Conservation (phyloP, 2,888 invertebrate species). For the Parthenolecanium corni region DNA sequence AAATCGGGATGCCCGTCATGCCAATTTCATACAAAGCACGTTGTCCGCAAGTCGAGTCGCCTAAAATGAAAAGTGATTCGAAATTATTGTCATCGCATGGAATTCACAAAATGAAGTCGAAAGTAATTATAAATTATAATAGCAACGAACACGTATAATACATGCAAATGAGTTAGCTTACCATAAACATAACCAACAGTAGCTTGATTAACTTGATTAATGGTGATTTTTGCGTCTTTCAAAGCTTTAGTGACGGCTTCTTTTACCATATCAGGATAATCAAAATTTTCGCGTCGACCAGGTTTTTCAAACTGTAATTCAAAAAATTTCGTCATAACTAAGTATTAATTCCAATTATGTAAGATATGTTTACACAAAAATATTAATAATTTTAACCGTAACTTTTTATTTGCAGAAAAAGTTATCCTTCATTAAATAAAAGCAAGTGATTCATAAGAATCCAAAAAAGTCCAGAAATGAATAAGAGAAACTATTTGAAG, state of each 20-base stretch:
- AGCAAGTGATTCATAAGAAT: too few species aligned
- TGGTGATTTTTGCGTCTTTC: slow-evolving; percentile 64
- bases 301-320: slow-evolving; percentile 82
- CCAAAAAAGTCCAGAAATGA: too few species aligned
- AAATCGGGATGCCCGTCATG: slow-evolving; percentile 91
- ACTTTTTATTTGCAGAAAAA: too few species aligned
- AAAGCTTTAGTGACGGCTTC: slow-evolving; percentile 85
- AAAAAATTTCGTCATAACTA: too few species aligned
- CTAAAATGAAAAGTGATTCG: slow-evolving; percentile 36
- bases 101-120: neutral
- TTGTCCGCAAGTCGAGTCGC: slow-evolving; percentile 93
- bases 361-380: too few species aligned
- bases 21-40: slow-evolving; percentile 87
- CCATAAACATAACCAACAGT: slow-evolving; percentile 87
- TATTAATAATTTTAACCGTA: too few species aligned
- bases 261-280: slow-evolving; percentile 90
- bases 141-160: neutral
- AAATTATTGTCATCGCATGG: neutral
- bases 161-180: slow-evolving; percentile 35
- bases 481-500: too few species aligned
- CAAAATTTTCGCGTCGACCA: slow-evolving; percentile 61
- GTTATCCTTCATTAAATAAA: too few species aligned
- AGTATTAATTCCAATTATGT: too few species aligned
- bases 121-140: neutral
- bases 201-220: slow-evolving; percentile 73